Evolutionary conservation across 2,113 vertebrate genomes (phyloP).

Genomic region (Odobenus rosmarus): DNA sequence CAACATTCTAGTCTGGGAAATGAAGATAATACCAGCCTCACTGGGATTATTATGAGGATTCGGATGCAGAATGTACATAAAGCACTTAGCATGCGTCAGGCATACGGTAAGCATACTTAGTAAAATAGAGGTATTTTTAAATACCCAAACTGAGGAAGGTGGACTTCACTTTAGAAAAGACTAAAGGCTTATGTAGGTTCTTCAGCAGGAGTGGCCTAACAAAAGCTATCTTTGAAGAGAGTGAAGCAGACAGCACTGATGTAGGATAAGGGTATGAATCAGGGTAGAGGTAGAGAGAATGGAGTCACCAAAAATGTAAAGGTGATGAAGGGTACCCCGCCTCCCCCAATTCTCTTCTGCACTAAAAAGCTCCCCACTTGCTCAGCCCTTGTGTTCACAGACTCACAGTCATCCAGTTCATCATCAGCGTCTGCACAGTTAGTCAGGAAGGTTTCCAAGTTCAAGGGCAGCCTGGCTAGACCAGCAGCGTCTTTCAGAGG

Average conservation of each 20-base stretch:
- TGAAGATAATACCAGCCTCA: neutral
- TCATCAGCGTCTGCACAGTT: neutral
- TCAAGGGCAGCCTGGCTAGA: constrained; percentile 12
- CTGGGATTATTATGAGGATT: neutral
- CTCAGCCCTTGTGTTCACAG: neutral
- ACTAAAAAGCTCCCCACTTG: neutral
- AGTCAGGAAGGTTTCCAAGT: neutral
- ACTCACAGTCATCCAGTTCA: neutral
- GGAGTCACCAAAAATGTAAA: neutral
- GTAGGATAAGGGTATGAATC: neutral
- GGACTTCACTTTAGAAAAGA: neutral
- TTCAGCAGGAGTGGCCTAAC: neutral
- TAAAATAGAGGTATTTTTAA: constrained; percentile 5
- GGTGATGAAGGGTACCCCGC: neutral
- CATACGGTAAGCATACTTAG: neutral
- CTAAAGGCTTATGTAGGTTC: neutral
- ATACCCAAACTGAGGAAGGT: constrained; percentile 18
- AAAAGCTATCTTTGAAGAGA: neutral
- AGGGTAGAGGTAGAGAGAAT: neutral
- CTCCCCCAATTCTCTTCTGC: neutral
- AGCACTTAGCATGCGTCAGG: neutral
- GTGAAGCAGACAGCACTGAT: neutral
- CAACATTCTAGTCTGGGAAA: constrained; percentile 2
- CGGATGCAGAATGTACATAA: neutral
- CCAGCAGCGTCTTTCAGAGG: constrained; percentile 33